A percentile compares a stretch with the other conserved stretches of the same genome.
These are phyloP conservation scores for Cercocebus atys DNA, from an alignment of 2,113 vertebrate species.

Conservation along the genomic window DNA sequence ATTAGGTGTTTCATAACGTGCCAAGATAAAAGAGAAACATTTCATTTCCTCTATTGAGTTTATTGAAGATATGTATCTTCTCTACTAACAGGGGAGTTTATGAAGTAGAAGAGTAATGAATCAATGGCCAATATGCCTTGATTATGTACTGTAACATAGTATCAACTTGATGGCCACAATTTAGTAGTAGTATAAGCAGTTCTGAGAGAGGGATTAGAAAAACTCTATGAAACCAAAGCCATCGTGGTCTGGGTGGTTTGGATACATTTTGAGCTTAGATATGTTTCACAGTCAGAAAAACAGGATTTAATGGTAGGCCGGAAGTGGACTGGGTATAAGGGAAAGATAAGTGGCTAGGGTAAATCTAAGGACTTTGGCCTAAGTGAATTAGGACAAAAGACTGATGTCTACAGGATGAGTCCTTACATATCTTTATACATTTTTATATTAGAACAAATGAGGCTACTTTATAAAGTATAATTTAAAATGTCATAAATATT, in stretches of 20 bases:
- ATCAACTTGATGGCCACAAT: not conserved
- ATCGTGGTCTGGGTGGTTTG: not conserved
- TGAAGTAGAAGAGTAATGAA: not conserved
- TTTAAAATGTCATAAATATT: not conserved
- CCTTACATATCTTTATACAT: not conserved
- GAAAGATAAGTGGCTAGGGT: not conserved
- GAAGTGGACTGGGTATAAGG: not conserved
- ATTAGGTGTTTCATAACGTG: not conserved
- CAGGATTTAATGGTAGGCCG: not conserved
- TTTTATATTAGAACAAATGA: not conserved
- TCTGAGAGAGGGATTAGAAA: not conserved
- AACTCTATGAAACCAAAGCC: not conserved
- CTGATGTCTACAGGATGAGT: too few relatives aligned
- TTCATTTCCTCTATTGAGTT: not conserved
- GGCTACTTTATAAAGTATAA: not conserved
- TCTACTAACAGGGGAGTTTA: not conserved
- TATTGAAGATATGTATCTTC: conserved; percentile 43
- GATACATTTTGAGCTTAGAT: not conserved
- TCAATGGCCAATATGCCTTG: not conserved
- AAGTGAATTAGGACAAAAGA: not conserved
- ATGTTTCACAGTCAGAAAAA: not conserved
- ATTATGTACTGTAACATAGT: not conserved
- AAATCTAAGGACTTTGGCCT: not conserved
- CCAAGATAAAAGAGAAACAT: not conserved
- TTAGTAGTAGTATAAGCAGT: not conserved